Percentiles rank a stretch among this genome's conserved stretches.
These are phyloP conservation scores for Capreolus pygargus DNA, from an alignment of 2,113 vertebrate species.

Conservation along the genomic window DNA sequence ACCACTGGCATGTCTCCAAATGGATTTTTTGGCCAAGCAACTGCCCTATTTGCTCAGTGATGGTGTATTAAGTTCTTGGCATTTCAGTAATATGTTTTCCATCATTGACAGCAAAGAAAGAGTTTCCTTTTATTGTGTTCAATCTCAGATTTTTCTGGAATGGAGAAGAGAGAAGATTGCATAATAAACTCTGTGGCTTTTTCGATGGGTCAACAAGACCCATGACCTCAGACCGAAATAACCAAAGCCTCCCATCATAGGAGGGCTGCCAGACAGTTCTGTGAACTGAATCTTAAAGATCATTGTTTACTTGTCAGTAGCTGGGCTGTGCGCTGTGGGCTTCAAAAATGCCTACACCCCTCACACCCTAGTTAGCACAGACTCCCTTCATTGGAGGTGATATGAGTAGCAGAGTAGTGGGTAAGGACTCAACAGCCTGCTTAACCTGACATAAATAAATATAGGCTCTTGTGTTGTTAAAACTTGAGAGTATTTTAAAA, in stretches of 20 bases:
- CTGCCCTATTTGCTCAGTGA: neutral
- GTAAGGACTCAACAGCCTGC: neutral
- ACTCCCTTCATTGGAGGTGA: neutral
- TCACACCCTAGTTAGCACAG: neutral
- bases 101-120: neutral
- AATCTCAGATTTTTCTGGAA: neutral
- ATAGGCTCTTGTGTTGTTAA: neutral
- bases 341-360: neutral
- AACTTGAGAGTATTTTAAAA: neutral
- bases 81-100: neutral
- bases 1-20: neutral
- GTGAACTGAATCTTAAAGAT: neutral
- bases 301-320: neutral
- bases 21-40: neutral
- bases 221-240: conserved; percentile 1
- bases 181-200: neutral
- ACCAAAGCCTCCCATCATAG: neutral
- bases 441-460: neutral
- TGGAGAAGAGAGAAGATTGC: conserved; percentile 9
- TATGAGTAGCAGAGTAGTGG: neutral
- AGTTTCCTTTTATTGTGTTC: neutral
- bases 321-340: neutral
- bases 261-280: neutral
- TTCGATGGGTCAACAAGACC: neutral
- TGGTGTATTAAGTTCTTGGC: neutral